A percentile compares a stretch with the other conserved stretches of the same genome.
phyloP scores from a whole-genome alignment of 2,888 invertebrate species.

The Aplocera efformata region DNA sequence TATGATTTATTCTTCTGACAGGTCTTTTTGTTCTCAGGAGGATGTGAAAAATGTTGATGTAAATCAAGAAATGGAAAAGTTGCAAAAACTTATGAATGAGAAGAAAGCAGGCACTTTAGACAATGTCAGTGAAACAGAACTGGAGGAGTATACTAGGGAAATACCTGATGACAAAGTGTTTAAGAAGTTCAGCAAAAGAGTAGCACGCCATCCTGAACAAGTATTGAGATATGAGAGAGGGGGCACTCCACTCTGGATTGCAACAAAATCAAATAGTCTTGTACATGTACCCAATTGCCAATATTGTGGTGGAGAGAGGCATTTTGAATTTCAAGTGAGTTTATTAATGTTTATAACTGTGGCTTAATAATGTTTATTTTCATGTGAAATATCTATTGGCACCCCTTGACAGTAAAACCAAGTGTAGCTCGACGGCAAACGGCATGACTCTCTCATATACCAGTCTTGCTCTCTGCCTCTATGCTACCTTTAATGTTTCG shows the following conservation, averaged over 20 bases:
- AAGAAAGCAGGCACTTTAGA: slow-evolving; percentile 83
- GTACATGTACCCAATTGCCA: slow-evolving; percentile 85
- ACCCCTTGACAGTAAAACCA: no score
- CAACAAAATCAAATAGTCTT: slow-evolving; percentile 71
- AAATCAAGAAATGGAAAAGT: slow-evolving; percentile 65
- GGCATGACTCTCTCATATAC: no score
- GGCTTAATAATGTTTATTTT: no score
- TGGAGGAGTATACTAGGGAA: slow-evolving; percentile 82
- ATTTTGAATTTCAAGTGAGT: slow-evolving; percentile 93
- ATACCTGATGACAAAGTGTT: slow-evolving; percentile 88
- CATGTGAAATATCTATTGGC: no score
- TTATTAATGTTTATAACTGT: no score
- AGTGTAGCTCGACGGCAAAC: no score
- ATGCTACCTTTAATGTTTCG: no score
- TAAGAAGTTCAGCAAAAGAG: slow-evolving; percentile 86
- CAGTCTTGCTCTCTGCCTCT: no score
- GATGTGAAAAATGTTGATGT: slow-evolving; percentile 69
- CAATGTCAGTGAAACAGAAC: slow-evolving; percentile 83
- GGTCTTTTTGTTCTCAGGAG: slow-evolving; percentile 40
- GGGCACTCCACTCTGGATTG: slow-evolving; percentile 92
- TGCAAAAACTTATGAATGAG: slow-evolving; percentile 71
- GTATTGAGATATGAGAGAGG: slow-evolving; percentile 88
- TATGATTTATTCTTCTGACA: not conserved
- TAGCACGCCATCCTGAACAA: slow-evolving; percentile 88
- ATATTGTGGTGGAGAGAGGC: slow-evolving; percentile 86